phyloP scores from a whole-genome alignment of 2,888 invertebrate species.

The Rhopalosiphum nymphaeae region DNA sequence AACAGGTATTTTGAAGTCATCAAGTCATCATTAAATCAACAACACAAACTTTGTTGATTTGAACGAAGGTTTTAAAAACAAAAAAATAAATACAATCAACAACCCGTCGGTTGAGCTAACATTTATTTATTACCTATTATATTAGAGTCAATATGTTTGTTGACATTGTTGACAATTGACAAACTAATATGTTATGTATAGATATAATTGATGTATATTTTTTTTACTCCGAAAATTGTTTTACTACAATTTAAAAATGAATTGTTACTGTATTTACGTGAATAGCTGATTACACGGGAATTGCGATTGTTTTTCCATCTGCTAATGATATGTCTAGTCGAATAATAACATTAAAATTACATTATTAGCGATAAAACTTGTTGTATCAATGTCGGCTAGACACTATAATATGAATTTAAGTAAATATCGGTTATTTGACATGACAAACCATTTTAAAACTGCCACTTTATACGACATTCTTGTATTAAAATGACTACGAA shows the following conservation, averaged over 20 bases:
- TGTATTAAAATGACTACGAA: background rate
- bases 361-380: background rate
- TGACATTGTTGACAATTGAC: slow-evolving; percentile 4
- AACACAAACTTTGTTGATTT: background rate
- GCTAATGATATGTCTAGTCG: background rate
- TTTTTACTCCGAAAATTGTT: background rate
- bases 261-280: background rate
- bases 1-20: background rate
- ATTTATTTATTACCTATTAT: background rate
- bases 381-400: background rate
- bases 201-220: background rate
- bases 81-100: background rate
- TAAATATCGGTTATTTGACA: background rate
- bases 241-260: background rate
- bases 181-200: background rate
- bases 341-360: background rate
- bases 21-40: background rate
- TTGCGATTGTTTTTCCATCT: background rate
- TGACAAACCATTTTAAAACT: background rate
- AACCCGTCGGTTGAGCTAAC: background rate
- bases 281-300: background rate
- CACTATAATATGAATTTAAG: background rate
- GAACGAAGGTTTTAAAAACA: background rate
- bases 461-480: background rate
- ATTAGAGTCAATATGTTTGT: background rate